Evolutionary conservation across 1,140 invertebrate genomes (phyloP).

Genomic region (Uloborus diversus): DNA sequence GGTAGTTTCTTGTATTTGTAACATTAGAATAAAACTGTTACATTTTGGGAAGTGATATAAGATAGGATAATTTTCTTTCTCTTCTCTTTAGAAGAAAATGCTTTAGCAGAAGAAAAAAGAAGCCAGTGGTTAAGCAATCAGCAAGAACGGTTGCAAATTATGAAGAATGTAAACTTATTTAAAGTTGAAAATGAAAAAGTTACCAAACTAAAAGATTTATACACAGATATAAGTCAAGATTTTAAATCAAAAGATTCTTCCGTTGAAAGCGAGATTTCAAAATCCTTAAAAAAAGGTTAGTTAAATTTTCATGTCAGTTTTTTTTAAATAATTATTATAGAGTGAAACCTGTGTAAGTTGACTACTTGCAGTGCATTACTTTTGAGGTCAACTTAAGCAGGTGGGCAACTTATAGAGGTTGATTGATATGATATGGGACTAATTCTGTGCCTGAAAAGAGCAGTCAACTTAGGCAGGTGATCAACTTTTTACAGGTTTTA

Average conservation of each 20-base stretch:
- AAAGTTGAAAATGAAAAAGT: constrained; percentile 15
- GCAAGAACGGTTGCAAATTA: constrained; percentile 50
- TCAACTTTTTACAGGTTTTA: neutral
- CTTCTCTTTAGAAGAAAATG: constrained; percentile 50
- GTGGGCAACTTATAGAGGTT: too few relatives aligned
- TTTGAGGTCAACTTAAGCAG: too few relatives aligned
- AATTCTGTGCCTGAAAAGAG: too few relatives aligned
- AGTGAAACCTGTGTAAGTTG: too few relatives aligned
- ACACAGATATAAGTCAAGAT: neutral
- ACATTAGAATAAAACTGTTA: too few relatives aligned
- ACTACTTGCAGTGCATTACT: too few relatives aligned
- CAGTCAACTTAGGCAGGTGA: too few relatives aligned
- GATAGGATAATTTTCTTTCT: too few relatives aligned
- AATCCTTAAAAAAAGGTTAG: neutral
- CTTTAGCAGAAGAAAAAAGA: constrained; percentile 58
- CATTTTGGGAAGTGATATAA: too few relatives aligned
- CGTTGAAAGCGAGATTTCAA: neutral
- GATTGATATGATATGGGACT: too few relatives aligned
- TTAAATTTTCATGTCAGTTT: neutral
- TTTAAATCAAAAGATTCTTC: neutral
- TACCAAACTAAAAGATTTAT: neutral
- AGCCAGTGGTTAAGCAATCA: constrained; percentile 59
- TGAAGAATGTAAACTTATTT: constrained; percentile 41
- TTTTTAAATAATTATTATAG: neutral
- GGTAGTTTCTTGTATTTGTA: too few relatives aligned